Evolutionary conservation across 2,888 invertebrate species (phyloP), one percentile per base, ranked within the genome.

Genomic region (Hanleya hanleyi): DNA sequence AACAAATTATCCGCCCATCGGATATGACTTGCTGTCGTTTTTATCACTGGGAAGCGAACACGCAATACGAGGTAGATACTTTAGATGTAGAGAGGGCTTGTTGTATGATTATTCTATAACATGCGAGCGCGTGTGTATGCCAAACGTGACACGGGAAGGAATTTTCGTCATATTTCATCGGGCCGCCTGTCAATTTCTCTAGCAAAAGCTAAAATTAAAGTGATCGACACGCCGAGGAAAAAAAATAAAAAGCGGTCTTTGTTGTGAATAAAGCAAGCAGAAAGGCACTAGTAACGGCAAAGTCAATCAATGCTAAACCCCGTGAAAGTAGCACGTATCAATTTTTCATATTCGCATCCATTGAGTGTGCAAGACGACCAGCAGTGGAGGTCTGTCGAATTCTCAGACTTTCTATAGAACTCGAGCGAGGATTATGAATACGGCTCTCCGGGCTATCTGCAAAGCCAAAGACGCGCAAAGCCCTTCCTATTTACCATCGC

Each of bases 171-270:
- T n/a, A n/a, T n/a, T n/a, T 15, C 57, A 22, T 15, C 26, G 15
- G 32, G 22, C 22, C 57, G 22, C 29, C 26, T 29, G 57, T 57
- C 57, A 57, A 57, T 57, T 57, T 57, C 57, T 57, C 26, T 26
- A 26, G 57, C 57, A 57, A 57, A 57, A 57, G 57, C 57, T 57
- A 57, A 57, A 57, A 57, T 57, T 57, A 57, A 57, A 57, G 57
- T 57, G 57, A 57, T 57, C 57, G 57, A 57, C 57, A 29, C 57
- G 29, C 57, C 26, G 57, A 26, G 15, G 29, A 15, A 57, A 4
- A 57, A 47, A 47, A 57, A 15, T 29, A 26, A 57, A 57, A 57
- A 57, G 29, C 57, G 26, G 57, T 22, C 32, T 57, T 57, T 57
- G 57, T 57, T 18, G 29, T 15, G 57, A 57, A 57, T 57, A 57